phyloP scores from a whole-genome alignment of 2,888 invertebrate species.

The Melikaiella ostensackeni region DNA sequence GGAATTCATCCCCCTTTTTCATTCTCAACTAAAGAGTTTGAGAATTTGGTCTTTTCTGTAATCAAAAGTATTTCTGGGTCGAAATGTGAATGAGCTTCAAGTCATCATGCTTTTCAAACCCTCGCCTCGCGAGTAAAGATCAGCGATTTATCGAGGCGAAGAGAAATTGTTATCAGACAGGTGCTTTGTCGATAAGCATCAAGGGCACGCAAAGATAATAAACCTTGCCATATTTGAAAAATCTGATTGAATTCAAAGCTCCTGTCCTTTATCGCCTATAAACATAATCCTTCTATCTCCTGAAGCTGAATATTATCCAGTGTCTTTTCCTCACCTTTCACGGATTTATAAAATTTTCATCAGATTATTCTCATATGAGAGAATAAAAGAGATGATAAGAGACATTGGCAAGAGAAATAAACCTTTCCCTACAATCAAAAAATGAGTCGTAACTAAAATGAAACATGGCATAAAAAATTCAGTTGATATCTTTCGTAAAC shows the following conservation, averaged over 20 bases:
- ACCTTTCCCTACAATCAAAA: background rate
- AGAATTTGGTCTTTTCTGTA: background rate
- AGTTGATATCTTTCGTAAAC: background rate
- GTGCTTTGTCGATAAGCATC: conserved; percentile 12
- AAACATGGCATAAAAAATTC: background rate
- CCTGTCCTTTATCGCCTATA: background rate
- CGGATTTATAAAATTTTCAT: background rate
- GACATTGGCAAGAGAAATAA: background rate
- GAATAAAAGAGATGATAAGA: background rate
- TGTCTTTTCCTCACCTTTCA: background rate
- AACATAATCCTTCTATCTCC: background rate
- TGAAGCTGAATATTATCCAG: background rate
- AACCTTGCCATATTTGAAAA: conserved; percentile 2
- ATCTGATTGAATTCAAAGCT: conserved; percentile 1
- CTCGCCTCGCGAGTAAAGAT: background rate
- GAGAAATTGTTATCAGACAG: background rate
- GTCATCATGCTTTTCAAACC: background rate
- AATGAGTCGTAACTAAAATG: background rate
- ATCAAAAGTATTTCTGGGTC: conserved; percentile 12
- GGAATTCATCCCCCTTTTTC: conserved; percentile 47
- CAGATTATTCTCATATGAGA: background rate
- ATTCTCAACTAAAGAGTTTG: background rate
- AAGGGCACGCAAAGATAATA: background rate
- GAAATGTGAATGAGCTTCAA: background rate
- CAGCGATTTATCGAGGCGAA: background rate